These are phyloP conservation scores for Ctenicera cuprea DNA, from an alignment of 2,888 invertebrate species.

Conservation along the genomic window DNA sequence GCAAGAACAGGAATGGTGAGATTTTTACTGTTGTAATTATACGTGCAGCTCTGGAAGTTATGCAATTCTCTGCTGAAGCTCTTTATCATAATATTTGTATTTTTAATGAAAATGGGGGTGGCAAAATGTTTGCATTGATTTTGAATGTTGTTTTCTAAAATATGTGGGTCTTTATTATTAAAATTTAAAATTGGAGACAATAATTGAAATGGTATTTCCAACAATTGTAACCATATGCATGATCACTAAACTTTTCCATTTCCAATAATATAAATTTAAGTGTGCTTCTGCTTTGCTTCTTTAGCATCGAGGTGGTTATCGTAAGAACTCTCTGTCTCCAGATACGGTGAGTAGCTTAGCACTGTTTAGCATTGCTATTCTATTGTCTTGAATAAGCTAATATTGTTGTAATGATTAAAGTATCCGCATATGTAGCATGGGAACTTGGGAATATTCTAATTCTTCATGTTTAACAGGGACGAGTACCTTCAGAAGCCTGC, in stretches of 20 bases:
- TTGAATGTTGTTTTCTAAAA: not conserved
- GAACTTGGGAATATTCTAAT: too few relatives aligned
- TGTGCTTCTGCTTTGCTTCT: conserved; percentile 71
- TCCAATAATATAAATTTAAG: conserved; percentile 42
- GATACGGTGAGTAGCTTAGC: conserved; percentile 75
- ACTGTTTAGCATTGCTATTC: conserved; percentile 46
- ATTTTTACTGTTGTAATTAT: conserved; percentile 40
- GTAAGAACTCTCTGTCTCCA: conserved; percentile 78
- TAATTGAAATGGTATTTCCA: not conserved
- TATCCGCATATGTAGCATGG: not conserved
- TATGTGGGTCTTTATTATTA: not conserved
- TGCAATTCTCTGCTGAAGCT: conserved; percentile 56
- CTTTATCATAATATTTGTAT: conserved; percentile 44
- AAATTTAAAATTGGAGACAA: not conserved
- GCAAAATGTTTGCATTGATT: not conserved
- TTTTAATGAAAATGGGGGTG: not conserved
- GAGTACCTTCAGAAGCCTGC: conserved; percentile 84
- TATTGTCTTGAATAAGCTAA: conserved; percentile 17
- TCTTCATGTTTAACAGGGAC: conserved; percentile 69
- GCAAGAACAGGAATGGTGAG: conserved; percentile 82
- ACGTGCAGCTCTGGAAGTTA: conserved; percentile 30
- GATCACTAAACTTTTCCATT: conserved; percentile 33
- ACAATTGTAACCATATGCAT: conserved; percentile 21
- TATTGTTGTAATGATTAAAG: conserved; percentile 11
- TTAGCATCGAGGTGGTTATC: conserved; percentile 76